Percentiles rank a stretch among this genome's conserved stretches.
These are phyloP conservation scores for Mormyrus iriodes DNA, from an alignment of 2,113 vertebrate genomes.

Conservation along the genomic window DNA sequence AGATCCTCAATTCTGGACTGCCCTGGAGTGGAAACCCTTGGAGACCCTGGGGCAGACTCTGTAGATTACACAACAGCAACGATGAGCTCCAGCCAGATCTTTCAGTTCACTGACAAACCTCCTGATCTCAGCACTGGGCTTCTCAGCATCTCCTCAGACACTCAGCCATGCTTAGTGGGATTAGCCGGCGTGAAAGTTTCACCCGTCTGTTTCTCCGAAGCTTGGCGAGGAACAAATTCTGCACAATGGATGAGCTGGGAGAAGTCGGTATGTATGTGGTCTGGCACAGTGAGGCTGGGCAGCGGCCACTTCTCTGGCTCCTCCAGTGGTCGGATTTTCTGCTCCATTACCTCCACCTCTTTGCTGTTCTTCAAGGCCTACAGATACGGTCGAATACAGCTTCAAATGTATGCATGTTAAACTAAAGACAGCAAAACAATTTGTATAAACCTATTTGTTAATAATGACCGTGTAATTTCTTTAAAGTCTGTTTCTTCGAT, in stretches of 20 bases:
- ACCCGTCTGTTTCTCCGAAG: constrained; percentile 59
- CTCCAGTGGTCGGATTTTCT: constrained; percentile 76
- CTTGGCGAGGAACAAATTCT: constrained; percentile 86
- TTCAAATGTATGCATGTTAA: not conserved
- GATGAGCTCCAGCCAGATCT: not conserved
- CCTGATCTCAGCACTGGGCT: not conserved
- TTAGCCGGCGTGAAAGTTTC: constrained; percentile 16
- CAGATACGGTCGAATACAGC: not conserved
- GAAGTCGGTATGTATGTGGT: constrained; percentile 79
- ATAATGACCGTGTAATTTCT: not conserved
- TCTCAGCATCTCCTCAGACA: not conserved
- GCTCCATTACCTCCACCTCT: constrained; percentile 82
- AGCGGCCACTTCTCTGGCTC: constrained; percentile 95
- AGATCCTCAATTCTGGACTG: constrained; percentile 46
- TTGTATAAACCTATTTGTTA: not conserved
- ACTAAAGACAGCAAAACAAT: not conserved
- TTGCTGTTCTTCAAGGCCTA: constrained; percentile 87
- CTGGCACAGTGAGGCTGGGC: constrained; percentile 59
- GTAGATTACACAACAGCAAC: constrained; percentile 27
- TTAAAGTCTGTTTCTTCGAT: not conserved
- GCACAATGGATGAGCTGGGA: constrained; percentile 89
- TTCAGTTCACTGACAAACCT: not conserved
- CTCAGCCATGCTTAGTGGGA: not conserved
- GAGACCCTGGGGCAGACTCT: constrained; percentile 67
- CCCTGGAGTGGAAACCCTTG: constrained; percentile 50